These are phyloP conservation scores for Vicugna pacos DNA, from an alignment of 2,113 vertebrate species.

Conservation along the genomic window DNA sequence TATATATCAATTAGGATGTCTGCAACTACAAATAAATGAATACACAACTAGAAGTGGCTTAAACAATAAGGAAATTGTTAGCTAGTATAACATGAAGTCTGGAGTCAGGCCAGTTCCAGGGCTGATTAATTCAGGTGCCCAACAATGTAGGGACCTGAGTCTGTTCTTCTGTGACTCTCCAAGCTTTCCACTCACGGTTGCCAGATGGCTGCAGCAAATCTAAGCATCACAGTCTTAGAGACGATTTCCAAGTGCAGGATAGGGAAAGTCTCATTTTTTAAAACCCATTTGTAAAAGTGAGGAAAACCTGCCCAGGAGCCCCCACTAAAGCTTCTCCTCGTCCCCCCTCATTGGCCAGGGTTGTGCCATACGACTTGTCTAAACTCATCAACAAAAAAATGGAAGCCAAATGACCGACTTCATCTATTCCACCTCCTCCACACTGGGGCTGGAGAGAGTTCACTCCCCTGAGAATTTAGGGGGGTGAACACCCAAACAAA, in stretches of 20 bases:
- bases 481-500: background rate
- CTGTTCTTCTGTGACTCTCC: background rate
- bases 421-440: background rate
- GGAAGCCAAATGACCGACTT: background rate
- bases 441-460: background rate
- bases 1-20: background rate
- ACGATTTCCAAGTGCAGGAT: background rate
- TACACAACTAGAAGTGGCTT: background rate
- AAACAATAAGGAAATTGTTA: conserved; percentile 21
- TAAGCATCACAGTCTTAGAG: background rate
- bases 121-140: background rate
- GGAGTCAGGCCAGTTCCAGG: background rate
- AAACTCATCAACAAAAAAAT: background rate
- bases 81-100: background rate
- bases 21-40: background rate
- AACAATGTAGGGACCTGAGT: background rate
- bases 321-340: background rate
- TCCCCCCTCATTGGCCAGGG: background rate
- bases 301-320: background rate
- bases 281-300: background rate
- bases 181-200: background rate
- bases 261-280: background rate
- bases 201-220: background rate
- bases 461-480: background rate
- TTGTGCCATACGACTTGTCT: background rate